Evolutionary conservation across 2,888 invertebrate genomes (phyloP).

Genomic region (Diabrotica balteata): DNA sequence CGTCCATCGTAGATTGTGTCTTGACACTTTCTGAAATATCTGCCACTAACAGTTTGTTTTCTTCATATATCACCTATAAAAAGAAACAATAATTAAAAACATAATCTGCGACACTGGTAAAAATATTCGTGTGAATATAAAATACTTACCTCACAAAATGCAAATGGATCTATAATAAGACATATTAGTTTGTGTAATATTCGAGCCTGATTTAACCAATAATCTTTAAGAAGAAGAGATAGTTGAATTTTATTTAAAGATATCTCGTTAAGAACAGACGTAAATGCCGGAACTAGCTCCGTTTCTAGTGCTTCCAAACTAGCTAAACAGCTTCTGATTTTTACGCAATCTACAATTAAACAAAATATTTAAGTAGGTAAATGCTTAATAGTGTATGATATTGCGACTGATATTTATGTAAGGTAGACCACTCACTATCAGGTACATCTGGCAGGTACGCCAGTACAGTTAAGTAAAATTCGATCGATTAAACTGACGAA

Average conservation of each 20-base stretch:
- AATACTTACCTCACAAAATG: slow-evolving; percentile 68
- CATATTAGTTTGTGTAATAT: slow-evolving; percentile 68
- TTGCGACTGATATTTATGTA: too few species aligned
- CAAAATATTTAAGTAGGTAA: neutral
- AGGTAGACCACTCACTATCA: too few species aligned
- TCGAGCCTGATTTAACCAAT: slow-evolving; percentile 68
- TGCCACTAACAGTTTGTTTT: slow-evolving; percentile 37
- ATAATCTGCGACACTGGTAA: too few species aligned
- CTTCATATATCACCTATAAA: slow-evolving; percentile 47
- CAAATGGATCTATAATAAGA: slow-evolving; percentile 73
- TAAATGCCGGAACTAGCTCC: slow-evolving; percentile 70
- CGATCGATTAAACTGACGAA: too few species aligned
- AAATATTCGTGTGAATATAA: neutral
- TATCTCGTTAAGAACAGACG: slow-evolving; percentile 60
- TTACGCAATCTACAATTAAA: slow-evolving; percentile 64
- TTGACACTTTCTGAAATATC: slow-evolving; percentile 30
- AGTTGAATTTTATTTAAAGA: slow-evolving; percentile 61
- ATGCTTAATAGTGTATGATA: too few species aligned
- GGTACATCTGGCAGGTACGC: too few species aligned
- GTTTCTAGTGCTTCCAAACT: slow-evolving; percentile 73
- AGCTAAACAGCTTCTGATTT: slow-evolving; percentile 70
- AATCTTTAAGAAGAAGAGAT: slow-evolving; percentile 63
- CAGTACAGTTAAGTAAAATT: too few species aligned
- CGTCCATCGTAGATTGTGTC: slow-evolving; percentile 10
- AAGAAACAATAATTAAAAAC: slow-evolving; percentile 7